Evolutionary conservation across 1,140 invertebrate species (phyloP), one percentile per base, ranked within the genome.

Genomic region (Eumaeus atala): DNA sequence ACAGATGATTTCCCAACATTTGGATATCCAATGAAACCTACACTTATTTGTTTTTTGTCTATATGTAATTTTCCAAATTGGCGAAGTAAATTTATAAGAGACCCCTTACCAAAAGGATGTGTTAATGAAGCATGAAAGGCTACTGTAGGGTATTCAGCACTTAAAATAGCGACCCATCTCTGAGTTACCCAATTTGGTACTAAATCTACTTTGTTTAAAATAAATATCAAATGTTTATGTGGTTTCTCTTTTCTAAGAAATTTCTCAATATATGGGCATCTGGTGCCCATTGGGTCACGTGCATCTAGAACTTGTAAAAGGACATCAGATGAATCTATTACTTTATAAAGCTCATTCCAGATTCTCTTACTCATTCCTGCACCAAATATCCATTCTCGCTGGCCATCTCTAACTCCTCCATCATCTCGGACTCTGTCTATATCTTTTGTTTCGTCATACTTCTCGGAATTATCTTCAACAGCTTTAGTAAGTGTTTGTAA

Each of bases 341-440:
- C 97, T 91, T 99, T 99, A 78, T 99, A 99, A 7, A 99, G 84
- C 86, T 99, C 98, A 89, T 98, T 98, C 98, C 98, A 99, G 72
- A 99, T 98, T 67, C 98, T 90, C 89, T 92, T 98, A 70, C 97
- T 99, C 78, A 98, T 96, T 3, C 98, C 98, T 33, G 96, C 96
- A 49, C 89, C 92, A 92, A 97, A 97, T 3, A 97, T 91, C 93
- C 95, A 95, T 68, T 95, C 94, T 56, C 95, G 90, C 38, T 91
- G 91, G 0, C 91, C 89, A 66, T 93, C 92, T 68, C 89, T 91
- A 0, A 95, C 90, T 7, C 97, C 92, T 55, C 92, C 89, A 80
- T 99, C 95, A 72, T 97, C 92, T 51, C 91, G 89, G 1, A 96
- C 89, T 48, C 97, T 88, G 88, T 98, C 95, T 37, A 90, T 73